Evolutionary conservation across 2,113 vertebrate species (phyloP).

Genomic region (Nothoprocta pentlandii): DNA sequence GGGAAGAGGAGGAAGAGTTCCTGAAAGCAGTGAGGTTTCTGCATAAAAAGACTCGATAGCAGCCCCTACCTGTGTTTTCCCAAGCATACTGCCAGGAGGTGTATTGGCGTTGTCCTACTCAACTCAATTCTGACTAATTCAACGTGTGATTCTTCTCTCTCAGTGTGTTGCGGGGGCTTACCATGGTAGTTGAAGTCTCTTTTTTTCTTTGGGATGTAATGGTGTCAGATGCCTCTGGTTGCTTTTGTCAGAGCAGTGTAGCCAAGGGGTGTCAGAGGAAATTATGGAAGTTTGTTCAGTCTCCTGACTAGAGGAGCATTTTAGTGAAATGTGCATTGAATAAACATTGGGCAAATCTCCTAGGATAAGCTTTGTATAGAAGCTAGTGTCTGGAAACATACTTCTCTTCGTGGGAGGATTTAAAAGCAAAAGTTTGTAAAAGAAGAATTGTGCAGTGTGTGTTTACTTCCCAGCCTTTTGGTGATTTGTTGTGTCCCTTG

Average conservation of each 20-base stretch:
- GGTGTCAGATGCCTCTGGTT: background rate
- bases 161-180: rapidly evolving
- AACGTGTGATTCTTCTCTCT: background rate
- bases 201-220: background rate
- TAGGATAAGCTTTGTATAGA: background rate
- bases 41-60: background rate
- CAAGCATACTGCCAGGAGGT: conserved; percentile 2
- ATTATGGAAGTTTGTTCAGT: conserved; percentile 58
- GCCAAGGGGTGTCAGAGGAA: conserved; percentile 57
- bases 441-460: background rate
- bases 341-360: conserved; percentile 56
- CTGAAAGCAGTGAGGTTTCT: conserved; percentile 8
- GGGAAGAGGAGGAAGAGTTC: conserved; percentile 44
- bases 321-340: conserved; percentile 56
- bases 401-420: conserved; percentile 20
- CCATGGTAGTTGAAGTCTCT: background rate
- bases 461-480: background rate
- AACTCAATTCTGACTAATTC: background rate
- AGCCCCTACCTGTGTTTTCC: conserved; percentile 11
- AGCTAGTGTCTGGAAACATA: background rate
- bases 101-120: background rate
- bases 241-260: conserved; percentile 25
- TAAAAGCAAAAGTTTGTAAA: background rate
- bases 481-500: background rate
- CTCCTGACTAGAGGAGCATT: conserved; percentile 27